phyloP scores from a whole-genome alignment of 2,888 invertebrate genomes.

The Acrocera orbiculus region DNA sequence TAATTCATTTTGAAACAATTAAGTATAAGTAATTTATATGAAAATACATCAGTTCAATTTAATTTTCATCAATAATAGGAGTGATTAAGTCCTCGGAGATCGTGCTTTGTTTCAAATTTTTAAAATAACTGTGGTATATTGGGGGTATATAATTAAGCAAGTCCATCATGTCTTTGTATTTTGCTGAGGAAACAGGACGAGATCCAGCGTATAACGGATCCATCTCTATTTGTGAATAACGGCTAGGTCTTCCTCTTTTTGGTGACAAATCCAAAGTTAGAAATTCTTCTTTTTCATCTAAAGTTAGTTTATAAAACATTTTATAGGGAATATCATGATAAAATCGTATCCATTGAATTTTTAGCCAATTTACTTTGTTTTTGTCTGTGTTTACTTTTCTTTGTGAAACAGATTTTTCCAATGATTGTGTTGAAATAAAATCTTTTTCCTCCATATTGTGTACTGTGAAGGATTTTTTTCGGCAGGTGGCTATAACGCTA shows the following conservation, averaged over 20 bases:
- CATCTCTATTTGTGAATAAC: not conserved
- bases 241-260: not conserved
- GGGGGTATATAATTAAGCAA: not conserved
- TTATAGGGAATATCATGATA: conserved; percentile 2
- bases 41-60: not conserved
- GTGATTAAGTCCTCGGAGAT: not conserved
- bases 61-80: not conserved
- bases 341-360: conserved; percentile 4
- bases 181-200: not conserved
- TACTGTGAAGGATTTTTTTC: no score
- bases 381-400: conserved; percentile 6
- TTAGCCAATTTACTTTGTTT: conserved; percentile 6
- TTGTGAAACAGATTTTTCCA: no score
- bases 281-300: conserved; percentile 1
- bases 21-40: not conserved
- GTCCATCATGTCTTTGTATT: not conserved
- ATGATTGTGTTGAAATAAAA: no score
- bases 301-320: conserved; percentile 1
- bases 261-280: not conserved
- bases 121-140: no score
- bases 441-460: no score
- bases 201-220: not conserved
- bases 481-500: no score
- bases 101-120: not conserved
- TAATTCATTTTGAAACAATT: not conserved